Conservation (phyloP, 2,888 invertebrate genomes). For the Pandemis cinnamomeana region DNA sequence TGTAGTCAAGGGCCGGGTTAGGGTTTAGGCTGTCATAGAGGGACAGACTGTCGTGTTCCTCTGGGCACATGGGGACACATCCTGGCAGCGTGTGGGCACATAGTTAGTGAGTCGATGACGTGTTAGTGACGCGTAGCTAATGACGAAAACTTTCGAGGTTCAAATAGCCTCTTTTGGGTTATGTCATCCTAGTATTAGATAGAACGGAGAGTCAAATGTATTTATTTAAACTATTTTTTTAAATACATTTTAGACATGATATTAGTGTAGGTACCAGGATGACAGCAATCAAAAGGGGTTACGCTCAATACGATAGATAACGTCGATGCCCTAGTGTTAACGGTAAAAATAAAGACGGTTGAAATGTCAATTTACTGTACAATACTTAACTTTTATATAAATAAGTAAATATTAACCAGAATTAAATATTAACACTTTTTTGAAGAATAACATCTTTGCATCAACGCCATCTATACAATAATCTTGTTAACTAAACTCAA, state of each 20-base stretch:
- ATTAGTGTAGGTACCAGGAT: not conserved
- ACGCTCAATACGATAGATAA: not conserved
- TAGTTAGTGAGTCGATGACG: conserved; percentile 51
- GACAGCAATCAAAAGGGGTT: not conserved
- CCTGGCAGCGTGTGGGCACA: conserved; percentile 74
- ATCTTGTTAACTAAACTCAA: not conserved
- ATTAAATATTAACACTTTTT: too few relatives aligned
- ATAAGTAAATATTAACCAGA: too few relatives aligned
- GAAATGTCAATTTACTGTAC: too few relatives aligned
- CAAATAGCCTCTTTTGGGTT: not conserved
- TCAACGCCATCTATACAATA: not conserved
- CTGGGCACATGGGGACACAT: conserved; percentile 57
- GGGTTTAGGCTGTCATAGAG: conserved; percentile 61
- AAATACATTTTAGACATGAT: too few relatives aligned
- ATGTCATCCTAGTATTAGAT: not conserved
- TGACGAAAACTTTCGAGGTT: not conserved
- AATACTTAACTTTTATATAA: too few relatives aligned
- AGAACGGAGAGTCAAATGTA: not conserved
- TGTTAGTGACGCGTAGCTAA: conserved; percentile 42
- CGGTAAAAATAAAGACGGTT: not conserved
- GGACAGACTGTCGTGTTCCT: conserved; percentile 77
- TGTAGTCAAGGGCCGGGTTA: conserved; percentile 71
- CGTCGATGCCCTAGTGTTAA: not conserved
- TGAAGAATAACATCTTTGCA: not conserved
- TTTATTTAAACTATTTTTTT: too few relatives aligned